A percentile compares a stretch with the other conserved stretches of the same genome.
phyloP scores from a whole-genome alignment of 2,797 vertebrate genomes.

The Clarias fuscus region DNA sequence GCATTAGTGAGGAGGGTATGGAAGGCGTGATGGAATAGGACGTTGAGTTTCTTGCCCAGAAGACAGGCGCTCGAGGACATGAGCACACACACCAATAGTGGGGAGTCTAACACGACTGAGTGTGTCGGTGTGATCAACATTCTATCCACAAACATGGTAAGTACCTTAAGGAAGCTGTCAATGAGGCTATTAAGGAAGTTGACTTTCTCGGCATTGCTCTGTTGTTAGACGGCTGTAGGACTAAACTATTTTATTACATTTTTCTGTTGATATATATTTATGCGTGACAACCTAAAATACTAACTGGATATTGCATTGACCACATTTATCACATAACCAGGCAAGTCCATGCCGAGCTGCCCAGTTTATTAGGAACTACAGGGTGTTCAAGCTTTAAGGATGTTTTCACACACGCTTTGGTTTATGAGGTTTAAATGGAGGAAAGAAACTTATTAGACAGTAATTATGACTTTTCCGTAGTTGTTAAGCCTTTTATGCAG shows the following conservation, averaged over 20 bases:
- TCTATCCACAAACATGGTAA: constrained; percentile 43
- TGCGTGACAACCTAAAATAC: background rate
- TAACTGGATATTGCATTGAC: background rate
- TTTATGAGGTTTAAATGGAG: background rate
- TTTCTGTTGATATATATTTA: no score
- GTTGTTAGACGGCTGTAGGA: background rate
- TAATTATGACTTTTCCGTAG: background rate
- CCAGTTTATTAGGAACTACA: background rate
- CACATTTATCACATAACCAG: background rate
- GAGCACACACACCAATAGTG: constrained; percentile 32
- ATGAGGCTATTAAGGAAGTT: constrained; percentile 31
- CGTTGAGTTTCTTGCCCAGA: constrained; percentile 17
- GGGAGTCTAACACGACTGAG: constrained; percentile 19
- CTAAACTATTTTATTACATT: background rate
- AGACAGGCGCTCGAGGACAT: constrained; percentile 26
- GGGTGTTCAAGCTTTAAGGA: background rate
- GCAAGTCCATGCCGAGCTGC: no score
- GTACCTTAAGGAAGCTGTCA: constrained; percentile 41
- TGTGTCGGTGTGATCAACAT: constrained; percentile 28
- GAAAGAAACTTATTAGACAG: background rate
- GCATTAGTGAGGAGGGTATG: constrained; percentile 11
- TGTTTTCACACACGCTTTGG: background rate
- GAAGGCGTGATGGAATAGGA: constrained; percentile 41
- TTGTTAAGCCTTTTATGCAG: background rate
- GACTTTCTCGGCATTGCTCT: constrained; percentile 12